A percentile compares a stretch with the other conserved stretches of the same genome.
These are phyloP conservation scores for Philereme vetulata DNA, from an alignment of 2,888 invertebrate genomes.

Conservation along the genomic window DNA sequence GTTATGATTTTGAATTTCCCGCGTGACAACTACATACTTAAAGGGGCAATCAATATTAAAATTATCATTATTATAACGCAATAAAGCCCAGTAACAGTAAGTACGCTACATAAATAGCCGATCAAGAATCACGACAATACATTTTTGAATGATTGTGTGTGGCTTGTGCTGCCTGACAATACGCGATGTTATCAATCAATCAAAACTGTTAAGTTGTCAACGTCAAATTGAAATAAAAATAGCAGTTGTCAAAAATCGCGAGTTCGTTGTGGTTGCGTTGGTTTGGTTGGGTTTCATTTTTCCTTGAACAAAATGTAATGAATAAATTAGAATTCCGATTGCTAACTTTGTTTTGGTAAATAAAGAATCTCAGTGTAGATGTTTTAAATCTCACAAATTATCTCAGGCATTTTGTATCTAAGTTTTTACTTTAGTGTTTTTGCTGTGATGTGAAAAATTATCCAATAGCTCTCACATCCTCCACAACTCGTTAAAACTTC, in stretches of 20 bases:
- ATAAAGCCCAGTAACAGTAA: no score
- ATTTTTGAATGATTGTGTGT: no score
- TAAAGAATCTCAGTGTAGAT: slow-evolving; percentile 23
- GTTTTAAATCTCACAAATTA: slow-evolving; percentile 20
- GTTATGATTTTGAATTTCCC: no score
- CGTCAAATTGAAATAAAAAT: no score
- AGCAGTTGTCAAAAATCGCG: slow-evolving; percentile 1
- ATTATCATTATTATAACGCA: no score
- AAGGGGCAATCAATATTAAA: no score
- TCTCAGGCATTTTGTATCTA: background rate
- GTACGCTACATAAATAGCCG: no score
- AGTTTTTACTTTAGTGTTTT: slow-evolving; percentile 7
- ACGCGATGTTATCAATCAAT: no score
- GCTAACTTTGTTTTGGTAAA: slow-evolving; percentile 23
- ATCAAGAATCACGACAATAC: no score
- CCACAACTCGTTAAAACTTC: slow-evolving; percentile 60
- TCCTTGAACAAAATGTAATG: slow-evolving; percentile 21
- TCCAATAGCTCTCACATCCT: slow-evolving; percentile 45
- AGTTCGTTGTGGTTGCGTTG: slow-evolving; percentile 19
- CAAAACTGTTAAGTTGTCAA: no score
- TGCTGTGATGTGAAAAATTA: slow-evolving; percentile 32
- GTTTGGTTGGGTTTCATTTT: slow-evolving; percentile 17
- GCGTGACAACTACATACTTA: no score
- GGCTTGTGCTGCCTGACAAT: no score
- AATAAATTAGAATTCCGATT: slow-evolving; percentile 11